Conservation (phyloP, 2,888 invertebrate species). For the Adelognathus sp. region DNA sequence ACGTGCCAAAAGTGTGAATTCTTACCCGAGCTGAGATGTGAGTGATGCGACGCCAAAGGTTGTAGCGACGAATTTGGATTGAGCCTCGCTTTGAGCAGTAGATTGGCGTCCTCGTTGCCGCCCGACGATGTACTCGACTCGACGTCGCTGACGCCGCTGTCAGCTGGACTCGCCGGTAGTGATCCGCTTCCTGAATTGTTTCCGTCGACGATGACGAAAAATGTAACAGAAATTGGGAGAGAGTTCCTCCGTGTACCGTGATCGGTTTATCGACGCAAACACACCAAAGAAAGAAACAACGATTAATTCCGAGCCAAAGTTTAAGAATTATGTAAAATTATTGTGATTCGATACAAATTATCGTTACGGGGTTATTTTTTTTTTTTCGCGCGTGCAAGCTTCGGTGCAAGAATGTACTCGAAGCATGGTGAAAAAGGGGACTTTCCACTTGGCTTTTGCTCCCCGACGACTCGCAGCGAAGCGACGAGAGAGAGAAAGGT, state of each 20-base stretch:
- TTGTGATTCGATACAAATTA: not conserved
- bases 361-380: not conserved
- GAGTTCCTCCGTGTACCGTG: constrained; percentile 59
- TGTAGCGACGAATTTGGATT: constrained; percentile 85
- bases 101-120: constrained; percentile 81
- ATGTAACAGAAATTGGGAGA: constrained; percentile 55
- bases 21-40: constrained; percentile 78
- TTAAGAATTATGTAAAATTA: too few relatives aligned
- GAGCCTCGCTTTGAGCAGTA: constrained; percentile 90
- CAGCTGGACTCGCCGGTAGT: constrained; percentile 97
- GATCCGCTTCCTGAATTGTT: constrained; percentile 89
- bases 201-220: constrained; percentile 13
- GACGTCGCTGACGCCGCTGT: constrained; percentile 98
- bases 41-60: constrained; percentile 78
- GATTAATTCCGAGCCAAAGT: constrained; percentile 36
- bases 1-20: too few relatives aligned
- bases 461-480: not conserved
- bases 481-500: constrained; percentile 3
- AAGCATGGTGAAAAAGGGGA: constrained; percentile 25
- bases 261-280: constrained; percentile 32
- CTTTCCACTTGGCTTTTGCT: constrained; percentile 54
- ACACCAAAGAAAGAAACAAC: constrained; percentile 28
- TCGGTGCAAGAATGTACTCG: not conserved
- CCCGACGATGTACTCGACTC: constrained; percentile 94
- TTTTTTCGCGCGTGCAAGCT: not conserved